Evolutionary conservation across 2,888 invertebrate species (phyloP).

Genomic region (Podabrus alpinus): DNA sequence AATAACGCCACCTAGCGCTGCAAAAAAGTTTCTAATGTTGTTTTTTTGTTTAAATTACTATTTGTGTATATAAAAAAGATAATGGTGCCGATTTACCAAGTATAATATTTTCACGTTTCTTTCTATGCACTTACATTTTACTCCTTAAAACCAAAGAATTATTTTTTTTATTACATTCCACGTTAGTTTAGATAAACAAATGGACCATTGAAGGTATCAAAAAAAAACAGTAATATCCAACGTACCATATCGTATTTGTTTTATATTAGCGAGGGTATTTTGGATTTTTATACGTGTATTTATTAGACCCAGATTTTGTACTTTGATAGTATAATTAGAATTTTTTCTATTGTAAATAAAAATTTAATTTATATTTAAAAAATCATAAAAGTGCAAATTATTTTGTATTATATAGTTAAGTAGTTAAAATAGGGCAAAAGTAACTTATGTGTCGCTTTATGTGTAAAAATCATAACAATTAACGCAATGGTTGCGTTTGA

Average conservation of each 20-base stretch:
- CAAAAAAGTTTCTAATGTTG: background rate
- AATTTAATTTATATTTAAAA: conserved; percentile 14
- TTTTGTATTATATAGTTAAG: conserved; percentile 21
- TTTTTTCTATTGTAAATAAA: conserved; percentile 24
- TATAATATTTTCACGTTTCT: background rate
- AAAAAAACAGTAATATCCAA: conserved; percentile 18
- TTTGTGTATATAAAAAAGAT: background rate
- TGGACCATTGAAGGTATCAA: conserved; percentile 20
- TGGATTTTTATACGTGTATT: conserved; percentile 16
- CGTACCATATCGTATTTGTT: conserved; percentile 22
- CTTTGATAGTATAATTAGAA: conserved; percentile 18
- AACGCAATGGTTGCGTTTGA: conserved; percentile 21
- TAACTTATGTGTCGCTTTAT: conserved; percentile 27
- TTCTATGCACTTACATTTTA: background rate
- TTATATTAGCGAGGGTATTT: conserved; percentile 15
- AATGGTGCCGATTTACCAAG: background rate
- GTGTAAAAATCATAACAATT: conserved; percentile 12
- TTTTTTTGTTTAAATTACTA: background rate
- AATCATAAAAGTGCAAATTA: conserved; percentile 21
- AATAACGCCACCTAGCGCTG: background rate
- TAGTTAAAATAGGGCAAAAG: conserved; percentile 11
- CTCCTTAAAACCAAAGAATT: conserved; percentile 11
- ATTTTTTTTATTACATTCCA: conserved; percentile 15
- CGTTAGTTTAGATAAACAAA: conserved; percentile 11
- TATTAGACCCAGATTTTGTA: conserved; percentile 22